These are phyloP conservation scores for Hylaea fasciaria DNA, from an alignment of 2,888 invertebrate species.

Conservation along the genomic window DNA sequence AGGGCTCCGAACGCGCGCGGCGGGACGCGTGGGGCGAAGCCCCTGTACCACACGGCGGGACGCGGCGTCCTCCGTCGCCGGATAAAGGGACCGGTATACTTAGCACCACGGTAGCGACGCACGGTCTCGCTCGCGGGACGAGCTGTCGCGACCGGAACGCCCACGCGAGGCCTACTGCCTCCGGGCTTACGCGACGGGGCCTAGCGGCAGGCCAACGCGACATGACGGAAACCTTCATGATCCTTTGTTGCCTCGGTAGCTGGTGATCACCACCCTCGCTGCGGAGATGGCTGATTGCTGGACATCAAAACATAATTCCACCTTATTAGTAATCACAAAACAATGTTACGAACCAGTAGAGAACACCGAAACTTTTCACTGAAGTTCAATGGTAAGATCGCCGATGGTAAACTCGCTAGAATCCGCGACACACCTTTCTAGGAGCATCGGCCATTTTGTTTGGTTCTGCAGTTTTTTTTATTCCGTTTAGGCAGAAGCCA, in stretches of 20 bases:
- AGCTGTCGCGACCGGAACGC: constrained; percentile 71
- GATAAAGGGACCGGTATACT: constrained; percentile 81
- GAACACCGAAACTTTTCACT: constrained; percentile 82
- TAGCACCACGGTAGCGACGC: constrained; percentile 75
- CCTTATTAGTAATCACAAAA: constrained; percentile 81
- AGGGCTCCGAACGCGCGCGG: constrained; percentile 83
- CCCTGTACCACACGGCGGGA: constrained; percentile 57
- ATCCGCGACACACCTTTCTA: constrained; percentile 79
- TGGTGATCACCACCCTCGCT: constrained; percentile 44
- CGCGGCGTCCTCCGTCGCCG: constrained; percentile 77
- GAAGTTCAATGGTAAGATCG: constrained; percentile 73
- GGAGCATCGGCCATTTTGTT: constrained; percentile 80
- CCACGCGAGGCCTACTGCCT: constrained; percentile 80
- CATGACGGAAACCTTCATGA: constrained; percentile 45
- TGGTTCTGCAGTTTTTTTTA: constrained; percentile 42
- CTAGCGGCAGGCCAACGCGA: constrained; percentile 76
- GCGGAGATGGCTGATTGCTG: constrained; percentile 59
- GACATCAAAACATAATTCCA: constrained; percentile 78
- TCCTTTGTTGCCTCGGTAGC: constrained; percentile 40
- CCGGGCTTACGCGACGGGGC: constrained; percentile 77
- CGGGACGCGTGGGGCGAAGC: constrained; percentile 45
- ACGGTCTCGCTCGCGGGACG: constrained; percentile 58
- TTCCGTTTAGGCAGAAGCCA: background rate
- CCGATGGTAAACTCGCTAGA: constrained; percentile 65
- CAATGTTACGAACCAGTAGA: constrained; percentile 83